Conservation (phyloP, 2,888 invertebrate species). For the Conchocele bisecta region DNA sequence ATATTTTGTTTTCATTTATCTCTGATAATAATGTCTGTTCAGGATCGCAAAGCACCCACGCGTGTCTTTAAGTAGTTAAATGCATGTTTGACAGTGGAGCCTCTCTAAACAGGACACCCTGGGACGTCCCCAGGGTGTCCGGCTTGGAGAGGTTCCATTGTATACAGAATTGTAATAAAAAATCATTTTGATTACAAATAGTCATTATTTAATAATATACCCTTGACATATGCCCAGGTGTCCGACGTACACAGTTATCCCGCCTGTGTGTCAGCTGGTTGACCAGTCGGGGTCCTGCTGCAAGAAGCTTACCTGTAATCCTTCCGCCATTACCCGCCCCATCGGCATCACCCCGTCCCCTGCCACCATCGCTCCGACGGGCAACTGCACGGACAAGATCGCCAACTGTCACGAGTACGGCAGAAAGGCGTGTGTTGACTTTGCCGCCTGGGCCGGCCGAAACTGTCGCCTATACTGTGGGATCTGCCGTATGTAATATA, state of each 20-base stretch:
- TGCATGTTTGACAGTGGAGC: too few relatives aligned
- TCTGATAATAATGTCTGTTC: too few relatives aligned
- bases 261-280: constrained; percentile 57
- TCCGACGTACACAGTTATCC: constrained; percentile 61
- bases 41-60: too few relatives aligned
- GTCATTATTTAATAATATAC: too few relatives aligned
- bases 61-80: too few relatives aligned
- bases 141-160: too few relatives aligned
- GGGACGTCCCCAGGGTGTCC: too few relatives aligned
- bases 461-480: constrained; percentile 66
- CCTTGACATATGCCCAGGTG: too few relatives aligned
- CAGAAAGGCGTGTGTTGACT: constrained; percentile 44
- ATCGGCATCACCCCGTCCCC: constrained; percentile 48
- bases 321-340: constrained; percentile 35
- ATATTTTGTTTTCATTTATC: too few relatives aligned
- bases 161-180: too few relatives aligned
- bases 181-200: too few relatives aligned
- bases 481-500: constrained; percentile 61
- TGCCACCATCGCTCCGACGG: constrained; percentile 33
- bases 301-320: constrained; percentile 48
- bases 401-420: constrained; percentile 64
- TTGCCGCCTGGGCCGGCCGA: constrained; percentile 62
- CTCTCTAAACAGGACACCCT: too few relatives aligned
- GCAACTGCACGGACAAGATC: constrained; percentile 57
- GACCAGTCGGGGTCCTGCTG: constrained; percentile 59